These are phyloP conservation scores for Prosapia bicincta DNA, from an alignment of 2,888 invertebrate genomes.

Conservation along the genomic window DNA sequence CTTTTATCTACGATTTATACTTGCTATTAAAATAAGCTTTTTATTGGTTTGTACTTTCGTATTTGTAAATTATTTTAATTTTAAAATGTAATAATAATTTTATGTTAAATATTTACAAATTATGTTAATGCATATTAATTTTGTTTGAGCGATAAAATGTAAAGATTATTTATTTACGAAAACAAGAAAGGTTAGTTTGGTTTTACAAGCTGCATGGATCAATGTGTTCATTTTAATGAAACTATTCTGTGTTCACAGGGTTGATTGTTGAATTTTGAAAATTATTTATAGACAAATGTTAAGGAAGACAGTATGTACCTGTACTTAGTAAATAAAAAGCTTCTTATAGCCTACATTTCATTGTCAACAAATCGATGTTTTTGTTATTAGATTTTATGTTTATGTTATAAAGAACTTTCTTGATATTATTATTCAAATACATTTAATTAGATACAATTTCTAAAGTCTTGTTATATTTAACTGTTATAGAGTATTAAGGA, in stretches of 20 bases:
- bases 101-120: background rate
- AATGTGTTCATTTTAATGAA: background rate
- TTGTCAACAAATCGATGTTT: background rate
- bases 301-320: background rate
- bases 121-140: background rate
- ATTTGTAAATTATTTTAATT: background rate
- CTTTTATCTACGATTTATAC: background rate
- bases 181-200: background rate
- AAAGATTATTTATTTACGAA: background rate
- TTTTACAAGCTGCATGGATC: background rate
- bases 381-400: background rate
- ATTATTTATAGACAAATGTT: background rate
- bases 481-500: background rate
- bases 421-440: background rate
- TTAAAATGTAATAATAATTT: background rate
- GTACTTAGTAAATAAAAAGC: background rate
- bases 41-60: background rate
- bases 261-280: background rate
- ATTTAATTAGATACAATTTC: background rate
- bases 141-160: background rate
- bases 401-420: background rate
- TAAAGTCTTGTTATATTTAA: background rate
- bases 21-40: background rate
- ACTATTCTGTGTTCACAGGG: background rate
- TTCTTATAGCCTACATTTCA: background rate